A percentile compares a stretch with the other conserved stretches of the same genome.
Conservation (phyloP, 2,888 invertebrate genomes). For the Julus scandinavius region DNA sequence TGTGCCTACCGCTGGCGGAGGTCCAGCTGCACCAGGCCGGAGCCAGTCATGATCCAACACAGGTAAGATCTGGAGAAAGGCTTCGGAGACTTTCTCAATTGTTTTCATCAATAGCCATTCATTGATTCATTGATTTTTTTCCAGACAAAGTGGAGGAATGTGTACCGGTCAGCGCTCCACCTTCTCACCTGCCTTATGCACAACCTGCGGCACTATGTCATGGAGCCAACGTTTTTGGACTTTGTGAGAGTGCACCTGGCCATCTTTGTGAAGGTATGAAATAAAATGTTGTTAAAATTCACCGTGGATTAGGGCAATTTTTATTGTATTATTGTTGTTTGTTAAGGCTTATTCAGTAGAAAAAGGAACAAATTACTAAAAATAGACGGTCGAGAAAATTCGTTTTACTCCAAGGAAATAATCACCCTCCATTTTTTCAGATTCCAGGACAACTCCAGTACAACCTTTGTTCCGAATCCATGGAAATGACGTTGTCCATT, state of each 20-base stretch:
- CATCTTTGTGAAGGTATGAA: slow-evolving; percentile 21
- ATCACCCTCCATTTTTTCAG: background rate
- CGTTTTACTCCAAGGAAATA: too few relatives aligned
- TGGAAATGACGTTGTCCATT: slow-evolving; percentile 12
- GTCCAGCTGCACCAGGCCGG: background rate
- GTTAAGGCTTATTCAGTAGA: too few relatives aligned
- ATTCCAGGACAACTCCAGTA: background rate
- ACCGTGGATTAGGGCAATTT: too few relatives aligned
- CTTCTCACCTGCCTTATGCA: slow-evolving; percentile 51
- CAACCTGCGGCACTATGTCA: slow-evolving; percentile 40
- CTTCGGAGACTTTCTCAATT: too few relatives aligned
- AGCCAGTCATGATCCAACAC: background rate
- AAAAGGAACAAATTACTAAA: too few relatives aligned
- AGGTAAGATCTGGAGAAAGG: background rate
- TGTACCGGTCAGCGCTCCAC: slow-evolving; percentile 4
- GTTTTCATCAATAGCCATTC: too few relatives aligned
- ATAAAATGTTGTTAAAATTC: too few relatives aligned
- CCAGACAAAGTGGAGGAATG: slow-evolving; percentile 43
- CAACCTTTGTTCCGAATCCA: background rate
- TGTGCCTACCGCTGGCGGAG: slow-evolving; percentile 47
- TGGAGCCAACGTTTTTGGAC: slow-evolving; percentile 35
- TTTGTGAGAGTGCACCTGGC: slow-evolving; percentile 44
- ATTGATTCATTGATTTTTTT: background rate
- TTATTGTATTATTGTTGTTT: too few relatives aligned
- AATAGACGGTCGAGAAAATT: too few relatives aligned